Evolutionary conservation across 2,888 invertebrate genomes (phyloP).

Genomic region (Therioaphis trifolii): DNA sequence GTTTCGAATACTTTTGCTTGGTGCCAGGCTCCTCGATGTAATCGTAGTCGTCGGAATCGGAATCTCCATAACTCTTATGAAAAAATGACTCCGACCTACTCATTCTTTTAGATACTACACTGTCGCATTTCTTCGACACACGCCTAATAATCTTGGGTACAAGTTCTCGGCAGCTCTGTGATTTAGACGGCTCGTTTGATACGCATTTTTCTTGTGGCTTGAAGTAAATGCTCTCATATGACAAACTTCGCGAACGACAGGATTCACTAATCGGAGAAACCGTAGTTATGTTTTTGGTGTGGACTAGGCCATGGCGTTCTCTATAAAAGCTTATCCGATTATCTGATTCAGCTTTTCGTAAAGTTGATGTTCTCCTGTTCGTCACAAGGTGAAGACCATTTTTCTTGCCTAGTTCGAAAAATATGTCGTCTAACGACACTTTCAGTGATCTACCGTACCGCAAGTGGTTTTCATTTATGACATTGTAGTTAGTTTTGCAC

Average conservation of each 20-base stretch:
- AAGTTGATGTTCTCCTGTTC: not conserved
- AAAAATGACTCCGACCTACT: conserved; percentile 49
- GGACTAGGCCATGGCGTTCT: conserved; percentile 11
- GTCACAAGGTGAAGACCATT: conserved; percentile 66
- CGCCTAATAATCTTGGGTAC: not conserved
- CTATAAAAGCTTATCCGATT: conserved; percentile 51
- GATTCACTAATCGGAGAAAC: not conserved
- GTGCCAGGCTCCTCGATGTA: conserved; percentile 28
- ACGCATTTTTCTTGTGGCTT: conserved; percentile 40
- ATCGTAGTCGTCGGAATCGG: conserved; percentile 54
- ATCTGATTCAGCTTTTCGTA: conserved; percentile 48
- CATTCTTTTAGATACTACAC: conserved; percentile 14
- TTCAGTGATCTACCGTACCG: not conserved
- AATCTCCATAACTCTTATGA: conserved; percentile 1
- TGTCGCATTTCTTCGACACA: not conserved
- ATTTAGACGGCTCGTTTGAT: conserved; percentile 9
- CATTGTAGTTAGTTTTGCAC: not conserved
- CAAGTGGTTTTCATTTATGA: not conserved
- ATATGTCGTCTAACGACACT: not conserved
- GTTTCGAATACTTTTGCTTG: not conserved
- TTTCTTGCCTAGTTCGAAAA: not conserved
- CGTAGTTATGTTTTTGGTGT: not conserved
- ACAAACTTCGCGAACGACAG: conserved; percentile 52
- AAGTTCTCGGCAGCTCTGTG: conserved; percentile 37
- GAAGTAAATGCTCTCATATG: conserved; percentile 55